Base-by-base conservation (phyloP, 2,888 invertebrate genomes). In the Parascotia fuliginaria region DNA sequence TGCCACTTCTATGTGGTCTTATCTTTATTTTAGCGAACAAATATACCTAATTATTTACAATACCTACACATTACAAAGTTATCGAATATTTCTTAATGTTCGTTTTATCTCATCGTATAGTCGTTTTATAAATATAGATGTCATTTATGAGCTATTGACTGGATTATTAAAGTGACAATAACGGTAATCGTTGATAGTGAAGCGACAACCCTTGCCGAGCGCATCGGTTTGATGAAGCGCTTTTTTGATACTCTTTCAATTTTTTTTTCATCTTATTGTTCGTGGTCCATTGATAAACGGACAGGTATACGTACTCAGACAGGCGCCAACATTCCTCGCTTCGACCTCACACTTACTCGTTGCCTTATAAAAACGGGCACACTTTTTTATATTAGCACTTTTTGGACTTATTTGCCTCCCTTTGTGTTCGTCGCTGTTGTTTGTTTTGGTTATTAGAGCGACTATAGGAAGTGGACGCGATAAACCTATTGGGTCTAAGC, bases 231-330 rank as follows among this genome's bases (percentile, higher is more conserved):
- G 91, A 92, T 91, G 88, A 89, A 89, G 88, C 83, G 81, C 87
- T 87, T 87, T 89, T 89, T 85, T 85, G 83, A 87, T 87, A 86
- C 75, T 81, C 83, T 84, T 83, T 81, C 79, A 81, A 68, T 71
- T 47, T 48, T 79, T 80, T 87, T 85, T 85, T 86, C 73, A 53
- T 75, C 84, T 88, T 85, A 85, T 91, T 89, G 87, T 85, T 82
- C 85, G 76, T 79, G 85, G 87, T 79, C 89, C 92, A 92, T 92
- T 91, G 92, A 92, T 91, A 92, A 91, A 90, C 85, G 87, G 86
- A 92, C 92, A 91, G 91, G 91, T 91, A 92, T 89, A 89, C 86
- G 89, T 90, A 91, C 91, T 91, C 91, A 90, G 91, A 89, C 90
- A 85, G 92, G 92, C 92, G 92, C 92, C 92, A 92, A 91, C 92